Evolutionary conservation across 2,113 vertebrate species (phyloP).

Genomic region (Theristicus caerulescens): DNA sequence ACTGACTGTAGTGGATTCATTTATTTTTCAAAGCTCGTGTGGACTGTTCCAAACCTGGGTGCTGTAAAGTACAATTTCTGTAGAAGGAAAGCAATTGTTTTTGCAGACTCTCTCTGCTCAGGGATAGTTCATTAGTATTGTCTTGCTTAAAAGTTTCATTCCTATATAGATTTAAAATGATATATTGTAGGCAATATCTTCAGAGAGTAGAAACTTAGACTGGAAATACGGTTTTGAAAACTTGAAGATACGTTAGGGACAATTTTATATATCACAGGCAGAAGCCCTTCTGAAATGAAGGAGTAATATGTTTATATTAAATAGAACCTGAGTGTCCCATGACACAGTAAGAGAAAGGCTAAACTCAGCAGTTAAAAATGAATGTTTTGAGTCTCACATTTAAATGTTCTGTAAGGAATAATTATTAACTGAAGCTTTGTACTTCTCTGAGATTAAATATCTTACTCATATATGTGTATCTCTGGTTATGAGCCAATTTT

Average conservation of each 20-base stretch:
- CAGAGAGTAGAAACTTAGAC: background rate
- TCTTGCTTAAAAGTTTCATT: background rate
- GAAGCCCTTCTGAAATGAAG: background rate
- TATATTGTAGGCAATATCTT: background rate
- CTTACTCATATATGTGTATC: background rate
- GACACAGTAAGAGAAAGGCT: background rate
- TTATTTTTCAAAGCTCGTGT: background rate
- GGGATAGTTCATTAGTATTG: background rate
- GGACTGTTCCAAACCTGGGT: background rate
- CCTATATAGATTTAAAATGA: background rate
- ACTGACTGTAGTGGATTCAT: background rate
- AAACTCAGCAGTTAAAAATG: background rate
- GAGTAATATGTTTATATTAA: slow-evolving; percentile 6
- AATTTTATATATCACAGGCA: slow-evolving; percentile 2
- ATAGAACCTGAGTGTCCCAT: slow-evolving; percentile 5
- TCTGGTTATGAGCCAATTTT: slow-evolving; percentile 40
- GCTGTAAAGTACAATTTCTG: background rate
- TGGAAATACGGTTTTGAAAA: slow-evolving; percentile 3
- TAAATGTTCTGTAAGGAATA: background rate
- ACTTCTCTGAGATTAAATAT: background rate
- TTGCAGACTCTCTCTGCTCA: background rate
- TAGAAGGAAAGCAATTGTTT: background rate
- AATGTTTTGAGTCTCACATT: background rate
- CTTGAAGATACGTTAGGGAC: background rate
- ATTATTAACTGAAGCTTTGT: background rate